Conservation (phyloP, 2,888 invertebrate genomes). For the Pemphredon lugubris region DNA sequence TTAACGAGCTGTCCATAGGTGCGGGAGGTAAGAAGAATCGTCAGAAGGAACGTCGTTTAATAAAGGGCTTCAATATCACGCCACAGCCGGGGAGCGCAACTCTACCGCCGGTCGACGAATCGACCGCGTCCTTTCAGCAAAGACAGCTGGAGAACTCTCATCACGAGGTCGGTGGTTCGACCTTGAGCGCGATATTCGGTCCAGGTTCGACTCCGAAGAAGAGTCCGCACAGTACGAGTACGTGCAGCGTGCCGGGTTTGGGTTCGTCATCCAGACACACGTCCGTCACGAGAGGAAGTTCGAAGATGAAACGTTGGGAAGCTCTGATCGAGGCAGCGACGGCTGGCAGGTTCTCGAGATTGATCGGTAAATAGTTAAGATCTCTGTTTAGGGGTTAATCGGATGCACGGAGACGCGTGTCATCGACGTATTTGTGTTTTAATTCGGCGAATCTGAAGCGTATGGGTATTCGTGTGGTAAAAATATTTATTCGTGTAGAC, state of each 20-base stretch:
- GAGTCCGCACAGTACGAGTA: constrained; percentile 79
- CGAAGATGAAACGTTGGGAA: constrained; percentile 90
- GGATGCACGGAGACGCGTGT: too few relatives aligned
- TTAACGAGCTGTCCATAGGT: constrained; percentile 83
- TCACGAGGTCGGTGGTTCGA: constrained; percentile 86
- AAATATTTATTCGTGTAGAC: too few relatives aligned
- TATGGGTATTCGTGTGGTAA: too few relatives aligned
- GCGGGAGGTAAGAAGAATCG: constrained; percentile 96
- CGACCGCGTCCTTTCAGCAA: constrained; percentile 88
- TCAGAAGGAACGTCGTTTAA: constrained; percentile 94
- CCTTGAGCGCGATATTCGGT: constrained; percentile 87
- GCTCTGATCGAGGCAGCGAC: constrained; percentile 94
- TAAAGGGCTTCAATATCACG: constrained; percentile 97
- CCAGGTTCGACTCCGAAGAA: constrained; percentile 82
- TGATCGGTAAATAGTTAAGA: constrained; percentile 84
- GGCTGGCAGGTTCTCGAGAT: constrained; percentile 89
- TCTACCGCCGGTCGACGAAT: constrained; percentile 90
- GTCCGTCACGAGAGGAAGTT: constrained; percentile 67
- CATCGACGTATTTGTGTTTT: too few relatives aligned
- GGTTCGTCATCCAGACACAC: constrained; percentile 66
- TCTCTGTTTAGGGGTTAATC: too few relatives aligned
- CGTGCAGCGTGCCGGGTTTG: constrained; percentile 77
- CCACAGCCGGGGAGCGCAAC: constrained; percentile 84
- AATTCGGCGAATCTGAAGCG: too few relatives aligned
- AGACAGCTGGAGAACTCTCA: constrained; percentile 82